Evolutionary conservation across 2,113 vertebrate species (phyloP), one percentile per base, ranked within the genome.

Genomic region (Gobius niger): DNA sequence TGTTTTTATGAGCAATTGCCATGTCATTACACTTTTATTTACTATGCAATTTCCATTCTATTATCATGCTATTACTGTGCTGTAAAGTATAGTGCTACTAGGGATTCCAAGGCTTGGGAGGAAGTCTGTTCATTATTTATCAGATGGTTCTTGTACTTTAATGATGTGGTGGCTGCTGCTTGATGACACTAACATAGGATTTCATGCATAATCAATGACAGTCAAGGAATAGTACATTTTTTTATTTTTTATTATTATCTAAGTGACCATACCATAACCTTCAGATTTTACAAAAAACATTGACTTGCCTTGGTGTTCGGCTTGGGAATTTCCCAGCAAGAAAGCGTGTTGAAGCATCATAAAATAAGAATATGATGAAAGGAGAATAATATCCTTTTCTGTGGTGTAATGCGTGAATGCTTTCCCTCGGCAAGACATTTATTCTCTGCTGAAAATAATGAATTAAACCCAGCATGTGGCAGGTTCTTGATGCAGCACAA

Each of bases 51-150:
- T 46, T 1, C 47, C 64, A 72, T 47, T 16, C 59, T 82, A 76
- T 80, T 68, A 63, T 54, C 40, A 65, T 19, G 5, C 47, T 56
- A 9, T 44, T 47, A 63, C 63, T 5, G 12, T 68, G 70, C 24
- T 34, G 24, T 34, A 34, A 34, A 34, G 24, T 34, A 34, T 34
- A 4, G 24, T 34, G 24, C 24, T 3, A 34, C 24, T 34, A 34
- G 24, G 24, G 24, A 68, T 63, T 54, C 18, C 44, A 18, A 71
- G 57, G 53, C 78, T 66, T 73, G 67, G 47, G 72, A 59, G 69
- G n/a, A 76, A 68, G 76, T 73, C 63, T 78, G 67, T 57, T 73
- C 49, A 67, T 68, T 71, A 71, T 65, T 66, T 61, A 83, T 52
- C 71, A 59, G 47, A 15, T 41, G 47, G n/a, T 46, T 12, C 15